phyloP scores from a whole-genome alignment of 2,797 vertebrate species.

The Cephalopachus bancanus region DNA sequence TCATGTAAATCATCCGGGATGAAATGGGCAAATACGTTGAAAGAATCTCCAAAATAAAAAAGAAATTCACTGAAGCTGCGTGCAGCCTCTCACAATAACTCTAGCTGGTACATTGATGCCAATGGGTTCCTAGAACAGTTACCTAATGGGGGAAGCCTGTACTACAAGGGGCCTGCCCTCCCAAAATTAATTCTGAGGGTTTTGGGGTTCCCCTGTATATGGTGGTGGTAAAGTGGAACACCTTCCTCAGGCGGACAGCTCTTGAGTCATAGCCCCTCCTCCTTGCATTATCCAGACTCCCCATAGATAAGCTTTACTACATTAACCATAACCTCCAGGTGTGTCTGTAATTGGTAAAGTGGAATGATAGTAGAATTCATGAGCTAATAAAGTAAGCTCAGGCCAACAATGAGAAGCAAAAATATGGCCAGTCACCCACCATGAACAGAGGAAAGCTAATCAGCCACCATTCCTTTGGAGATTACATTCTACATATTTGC shows the following conservation, averaged over 20 bases:
- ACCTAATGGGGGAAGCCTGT: no score
- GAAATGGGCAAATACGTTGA: no score
- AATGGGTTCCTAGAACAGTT: no score
- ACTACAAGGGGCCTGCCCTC: no score
- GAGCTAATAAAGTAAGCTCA: slow-evolving; percentile 10
- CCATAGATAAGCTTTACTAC: background rate
- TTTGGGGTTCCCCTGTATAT: no score
- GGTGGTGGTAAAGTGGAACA: background rate
- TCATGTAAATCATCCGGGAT: no score
- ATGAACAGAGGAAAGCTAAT: background rate
- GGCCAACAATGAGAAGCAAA: background rate
- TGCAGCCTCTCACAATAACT: no score
- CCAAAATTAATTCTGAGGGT: no score
- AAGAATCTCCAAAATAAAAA: no score
- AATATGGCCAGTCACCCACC: background rate
- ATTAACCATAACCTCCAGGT: background rate
- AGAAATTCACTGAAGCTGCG: no score
- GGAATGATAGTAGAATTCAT: background rate
- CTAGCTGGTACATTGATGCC: no score
- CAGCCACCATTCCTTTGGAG: background rate
- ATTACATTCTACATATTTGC: no score
- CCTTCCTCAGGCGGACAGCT: background rate
- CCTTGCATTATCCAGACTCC: background rate
- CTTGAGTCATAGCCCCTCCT: background rate
- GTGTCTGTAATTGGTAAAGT: background rate